Percentiles rank a stretch among this genome's conserved stretches.
phyloP scores from a whole-genome alignment of 2,113 vertebrate genomes.

The Indicator maculatus region DNA sequence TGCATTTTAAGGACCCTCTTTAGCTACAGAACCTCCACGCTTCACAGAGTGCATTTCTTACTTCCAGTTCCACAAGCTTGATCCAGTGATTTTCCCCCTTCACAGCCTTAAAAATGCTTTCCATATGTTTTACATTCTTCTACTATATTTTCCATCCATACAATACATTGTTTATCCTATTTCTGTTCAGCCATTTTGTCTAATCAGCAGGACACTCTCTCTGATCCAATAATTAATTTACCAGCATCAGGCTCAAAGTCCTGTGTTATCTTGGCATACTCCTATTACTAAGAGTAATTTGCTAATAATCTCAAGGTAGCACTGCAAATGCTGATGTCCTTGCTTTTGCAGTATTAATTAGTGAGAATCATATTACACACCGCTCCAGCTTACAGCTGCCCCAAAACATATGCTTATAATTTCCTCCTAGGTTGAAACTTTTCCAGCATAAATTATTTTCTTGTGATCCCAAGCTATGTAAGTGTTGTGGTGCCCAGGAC shows the following conservation, averaged over 20 bases:
- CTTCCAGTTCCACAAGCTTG: background rate
- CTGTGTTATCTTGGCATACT: slow-evolving; percentile 16
- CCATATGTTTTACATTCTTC: slow-evolving; percentile 43
- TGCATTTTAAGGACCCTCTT: background rate
- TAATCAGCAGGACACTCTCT: slow-evolving; percentile 4
- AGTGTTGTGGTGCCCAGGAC: slow-evolving; percentile 57
- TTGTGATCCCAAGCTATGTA: slow-evolving; percentile 60
- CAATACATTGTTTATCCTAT: background rate
- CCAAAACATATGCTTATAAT: slow-evolving; percentile 58
- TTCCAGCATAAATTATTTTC: slow-evolving; percentile 64
- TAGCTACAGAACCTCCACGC: background rate
- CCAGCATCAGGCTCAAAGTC: background rate
- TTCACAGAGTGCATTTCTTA: background rate
- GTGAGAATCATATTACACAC: slow-evolving; percentile 40
- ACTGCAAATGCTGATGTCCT: background rate
- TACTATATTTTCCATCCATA: background rate
- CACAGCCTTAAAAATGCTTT: slow-evolving; percentile 31
- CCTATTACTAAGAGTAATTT: slow-evolving; percentile 39
- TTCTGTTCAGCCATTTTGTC: slow-evolving; percentile 26
- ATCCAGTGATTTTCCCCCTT: background rate
- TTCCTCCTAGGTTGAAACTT: slow-evolving; percentile 48
- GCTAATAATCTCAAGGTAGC: slow-evolving; percentile 31
- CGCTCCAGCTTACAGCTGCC: slow-evolving; percentile 45
- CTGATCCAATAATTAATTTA: slow-evolving; percentile 14
- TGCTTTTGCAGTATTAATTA: slow-evolving; percentile 66